Percentiles rank a stretch among this genome's conserved stretches.
phyloP scores from a whole-genome alignment of 2,797 vertebrate species.

The Lycodopsis pacificus region DNA sequence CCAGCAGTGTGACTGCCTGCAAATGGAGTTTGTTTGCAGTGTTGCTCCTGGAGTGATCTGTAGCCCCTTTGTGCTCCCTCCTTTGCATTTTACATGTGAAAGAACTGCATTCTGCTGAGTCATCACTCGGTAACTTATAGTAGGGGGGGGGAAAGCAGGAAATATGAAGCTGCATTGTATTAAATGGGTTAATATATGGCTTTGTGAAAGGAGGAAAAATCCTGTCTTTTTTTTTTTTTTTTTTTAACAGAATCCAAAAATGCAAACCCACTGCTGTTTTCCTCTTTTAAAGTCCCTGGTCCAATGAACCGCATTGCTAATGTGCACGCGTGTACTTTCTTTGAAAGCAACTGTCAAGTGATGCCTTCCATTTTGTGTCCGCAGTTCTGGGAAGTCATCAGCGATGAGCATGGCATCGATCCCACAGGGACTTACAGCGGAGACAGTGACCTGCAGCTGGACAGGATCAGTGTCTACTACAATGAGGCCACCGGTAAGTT shows the following conservation, averaged over 20 bases:
- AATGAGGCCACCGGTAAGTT: slow-evolving; percentile 87
- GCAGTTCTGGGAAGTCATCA: slow-evolving; percentile 91
- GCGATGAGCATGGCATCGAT: slow-evolving; percentile 89
- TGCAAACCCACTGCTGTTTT: slow-evolving; percentile 61
- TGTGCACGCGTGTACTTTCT: slow-evolving; percentile 34
- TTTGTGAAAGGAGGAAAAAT: slow-evolving; percentile 41
- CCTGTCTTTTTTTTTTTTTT: slow-evolving; percentile 43
- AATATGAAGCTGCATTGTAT: slow-evolving; percentile 58
- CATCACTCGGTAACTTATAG: slow-evolving; percentile 40
- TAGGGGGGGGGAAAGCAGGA: neutral
- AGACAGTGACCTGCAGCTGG: slow-evolving; percentile 89
- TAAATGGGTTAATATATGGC: slow-evolving; percentile 41
- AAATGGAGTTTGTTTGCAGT: slow-evolving; percentile 59
- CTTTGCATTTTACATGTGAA: slow-evolving; percentile 52
- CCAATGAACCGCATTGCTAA: slow-evolving; percentile 43
- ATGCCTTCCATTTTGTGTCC: slow-evolving; percentile 68
- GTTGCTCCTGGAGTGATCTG: slow-evolving; percentile 40
- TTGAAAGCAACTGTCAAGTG: slow-evolving; percentile 58
- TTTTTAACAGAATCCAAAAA: slow-evolving; percentile 45
- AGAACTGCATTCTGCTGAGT: slow-evolving; percentile 56
- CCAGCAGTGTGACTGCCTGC: slow-evolving; percentile 54
- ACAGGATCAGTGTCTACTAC: slow-evolving; percentile 90
- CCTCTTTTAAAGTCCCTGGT: slow-evolving; percentile 42
- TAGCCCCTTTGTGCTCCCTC: slow-evolving; percentile 59
- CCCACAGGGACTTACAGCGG: slow-evolving; percentile 88